Base-by-base conservation (phyloP, 2,797 vertebrate species). In the Taenioides sp. region DNA sequence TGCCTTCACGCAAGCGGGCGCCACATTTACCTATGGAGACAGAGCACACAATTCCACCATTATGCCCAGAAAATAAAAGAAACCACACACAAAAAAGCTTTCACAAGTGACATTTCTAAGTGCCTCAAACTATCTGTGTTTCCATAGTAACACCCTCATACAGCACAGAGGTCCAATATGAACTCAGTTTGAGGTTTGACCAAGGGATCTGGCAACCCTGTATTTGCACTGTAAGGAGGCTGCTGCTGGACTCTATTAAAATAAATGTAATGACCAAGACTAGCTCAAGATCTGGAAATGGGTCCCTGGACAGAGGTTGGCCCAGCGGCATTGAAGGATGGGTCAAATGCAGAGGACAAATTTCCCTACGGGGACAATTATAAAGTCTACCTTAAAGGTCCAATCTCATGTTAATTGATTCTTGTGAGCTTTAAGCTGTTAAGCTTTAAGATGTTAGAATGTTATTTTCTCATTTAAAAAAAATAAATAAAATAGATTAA, bases 1-100 rank as follows among this genome's bases (percentile, higher is more conserved):
- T 14, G 97, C 97, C 49, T 92, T 94, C 88, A 96, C 95, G 81
- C 97, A 99, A 25, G 95, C 95, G 28, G 96, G 94, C 62, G 93
- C 95, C 68, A 98, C 94, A 78, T 96, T 97, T 87, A 99, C 97
- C 98, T 98, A 84, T 14, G 65, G 78, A 74, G 34, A 54, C 85
- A 79, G 84, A 40, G 84, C 4, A 58, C 27, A 47, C 22, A 58
- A 6, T 47, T 50, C 64, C 34, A 3, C 54, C 17, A 27, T 37
- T 43, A 60, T 22, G 9, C 34, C 25, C 65, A 59, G 17, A 70
- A 62, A 27, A 28, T 3, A 7, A 69, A 17, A 66, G 12, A 68
- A 20, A 52, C n/a, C 62, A 75, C 14, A 14, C 40, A 43, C 40
- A 47, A 16, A 47, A 16, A 37, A 9, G 34, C 43, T 18, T 47